Percentiles rank a stretch among this genome's conserved stretches.
Evolutionary conservation across 2,888 invertebrate species (phyloP).

Genomic region (Autographa gamma): DNA sequence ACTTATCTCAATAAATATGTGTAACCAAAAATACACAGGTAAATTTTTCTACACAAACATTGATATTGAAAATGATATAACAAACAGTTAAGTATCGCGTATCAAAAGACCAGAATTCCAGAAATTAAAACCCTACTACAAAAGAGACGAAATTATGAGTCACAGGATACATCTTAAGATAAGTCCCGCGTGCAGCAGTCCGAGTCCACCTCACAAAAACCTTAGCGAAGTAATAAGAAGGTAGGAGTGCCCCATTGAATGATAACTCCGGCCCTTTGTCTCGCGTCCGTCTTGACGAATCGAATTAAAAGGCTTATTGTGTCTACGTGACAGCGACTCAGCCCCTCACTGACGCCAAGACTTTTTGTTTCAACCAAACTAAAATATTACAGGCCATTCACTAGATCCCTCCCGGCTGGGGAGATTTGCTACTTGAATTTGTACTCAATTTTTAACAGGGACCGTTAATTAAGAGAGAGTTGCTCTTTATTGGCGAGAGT

Average conservation of each 20-base stretch:
- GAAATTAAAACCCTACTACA: background rate
- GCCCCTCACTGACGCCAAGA: conserved; percentile 72
- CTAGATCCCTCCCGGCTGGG: conserved; percentile 78
- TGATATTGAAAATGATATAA: too few species aligned
- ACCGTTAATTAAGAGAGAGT: conserved; percentile 87
- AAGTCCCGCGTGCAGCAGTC: conserved; percentile 65
- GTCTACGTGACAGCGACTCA: conserved; percentile 86
- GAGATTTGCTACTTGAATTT: conserved; percentile 87
- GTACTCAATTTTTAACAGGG: conserved; percentile 89
- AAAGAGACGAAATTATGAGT: conserved; percentile 16
- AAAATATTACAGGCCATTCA: conserved; percentile 89
- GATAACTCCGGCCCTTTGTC: conserved; percentile 88
- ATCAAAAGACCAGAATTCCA: background rate
- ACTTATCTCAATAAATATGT: too few species aligned
- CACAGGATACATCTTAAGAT: conserved; percentile 52
- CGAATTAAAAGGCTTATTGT: conserved; percentile 89
- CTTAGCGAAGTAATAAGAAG: conserved; percentile 87
- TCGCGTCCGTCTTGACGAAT: conserved; percentile 88
- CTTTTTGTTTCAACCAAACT: conserved; percentile 88
- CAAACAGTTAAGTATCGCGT: too few species aligned
- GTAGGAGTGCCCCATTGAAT: conserved; percentile 89
- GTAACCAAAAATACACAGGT: too few species aligned
- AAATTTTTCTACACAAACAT: too few species aligned
- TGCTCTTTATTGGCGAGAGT: conserved; percentile 86
- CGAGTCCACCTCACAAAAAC: conserved; percentile 80